A percentile compares a stretch with the other conserved stretches of the same genome.
Conservation (phyloP, 2,888 invertebrate genomes). For the Leptinotarsa rubiginosa region DNA sequence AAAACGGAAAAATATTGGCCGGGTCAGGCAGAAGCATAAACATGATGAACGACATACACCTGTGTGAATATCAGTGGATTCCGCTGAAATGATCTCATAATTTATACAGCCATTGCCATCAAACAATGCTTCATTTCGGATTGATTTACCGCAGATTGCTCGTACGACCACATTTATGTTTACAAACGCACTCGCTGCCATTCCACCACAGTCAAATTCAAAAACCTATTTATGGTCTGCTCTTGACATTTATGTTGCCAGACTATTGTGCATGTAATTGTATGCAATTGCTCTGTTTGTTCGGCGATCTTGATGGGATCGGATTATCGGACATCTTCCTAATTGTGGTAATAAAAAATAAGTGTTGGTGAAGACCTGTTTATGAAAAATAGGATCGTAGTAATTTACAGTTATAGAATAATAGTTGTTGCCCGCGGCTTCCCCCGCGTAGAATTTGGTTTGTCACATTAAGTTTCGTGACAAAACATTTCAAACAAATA, state of each 20-base stretch:
- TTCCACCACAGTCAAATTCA: conserved; percentile 45
- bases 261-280: conserved; percentile 48
- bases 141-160: conserved; percentile 64
- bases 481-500: too few relatives aligned
- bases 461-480: too few relatives aligned
- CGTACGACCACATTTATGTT: conserved; percentile 52
- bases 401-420: too few relatives aligned
- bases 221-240: conserved; percentile 48
- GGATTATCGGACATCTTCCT: not conserved
- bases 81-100: conserved; percentile 61
- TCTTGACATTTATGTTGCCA: conserved; percentile 48
- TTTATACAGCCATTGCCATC: conserved; percentile 60
- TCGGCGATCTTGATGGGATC: conserved; percentile 39
- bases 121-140: conserved; percentile 63
- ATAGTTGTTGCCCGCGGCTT: too few relatives aligned
- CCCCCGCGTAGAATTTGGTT: too few relatives aligned
- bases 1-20: conserved; percentile 38
- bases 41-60: conserved; percentile 59
- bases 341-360: not conserved
- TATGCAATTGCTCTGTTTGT: conserved; percentile 46
- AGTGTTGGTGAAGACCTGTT: too few relatives aligned
- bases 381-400: too few relatives aligned
- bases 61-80: conserved; percentile 61
- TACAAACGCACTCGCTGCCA: conserved; percentile 45
- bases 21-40: conserved; percentile 39